Evolutionary conservation across 2,113 vertebrate genomes (phyloP), one percentile per base, ranked within the genome.

Genomic region (Mesocricetus auratus): DNA sequence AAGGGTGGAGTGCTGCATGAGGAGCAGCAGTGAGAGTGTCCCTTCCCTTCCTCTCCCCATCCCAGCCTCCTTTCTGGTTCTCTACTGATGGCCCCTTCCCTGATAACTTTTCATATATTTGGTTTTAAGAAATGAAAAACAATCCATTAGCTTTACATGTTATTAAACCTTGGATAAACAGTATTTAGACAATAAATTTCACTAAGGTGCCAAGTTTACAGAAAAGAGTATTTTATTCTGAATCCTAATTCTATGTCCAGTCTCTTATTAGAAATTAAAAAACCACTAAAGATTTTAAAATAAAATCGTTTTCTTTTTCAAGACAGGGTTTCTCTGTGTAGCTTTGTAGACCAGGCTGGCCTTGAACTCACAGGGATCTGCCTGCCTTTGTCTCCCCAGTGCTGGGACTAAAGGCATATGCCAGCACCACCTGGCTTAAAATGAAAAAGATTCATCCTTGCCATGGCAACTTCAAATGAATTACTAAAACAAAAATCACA

Each of bases 391-490:
- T 9, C 50, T 53, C 8, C 50, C 50, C 1, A 9, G 50, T 53
- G 50, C 50, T 53, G 50, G 50, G 4, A 53, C 12, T 53, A 53
- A 53, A 53, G 50, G 50, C 50, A 9, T 53, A 11, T 11, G 50
- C 50, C 50, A 53, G 8, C 50, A 53, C 50, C 50, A 53, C 50
- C 50, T 53, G 50, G 50, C 50, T 53, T 53, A 53, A 53, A 53
- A 53, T 45, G 73, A 92, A 73, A 79, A 90, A 83, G 53, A 90
- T 82, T 93, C 68, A 93, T 42, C 39, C 3, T 82, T 66, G 83
- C n/a, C 42, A 91, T 93, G 33, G n/a, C 66, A 71, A 79, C 47
- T 56, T 89, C 50, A 58, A 73, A 47, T 12, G 81, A 97, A 85
- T 93, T 58, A 93, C 47, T 83, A 47, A 75, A 75, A 42, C 39